A percentile compares a stretch with the other conserved stretches of the same genome.
Conservation (phyloP, 1,140 invertebrate genomes). For the Papilio machaon region DNA sequence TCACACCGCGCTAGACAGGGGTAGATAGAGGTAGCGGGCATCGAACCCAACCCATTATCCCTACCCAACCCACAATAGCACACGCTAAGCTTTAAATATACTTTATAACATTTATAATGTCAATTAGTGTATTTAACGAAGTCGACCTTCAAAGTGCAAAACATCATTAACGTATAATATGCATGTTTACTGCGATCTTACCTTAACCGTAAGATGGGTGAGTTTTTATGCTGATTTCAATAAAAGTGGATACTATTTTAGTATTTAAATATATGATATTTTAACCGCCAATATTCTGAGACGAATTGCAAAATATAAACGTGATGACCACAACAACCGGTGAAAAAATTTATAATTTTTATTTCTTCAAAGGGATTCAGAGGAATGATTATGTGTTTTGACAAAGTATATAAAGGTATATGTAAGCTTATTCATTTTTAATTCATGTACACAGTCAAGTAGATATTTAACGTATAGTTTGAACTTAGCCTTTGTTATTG, state of each 20-base stretch:
- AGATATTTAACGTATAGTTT: too few relatives aligned
- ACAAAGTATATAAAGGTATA: too few relatives aligned
- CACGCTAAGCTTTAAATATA: constrained; percentile 28
- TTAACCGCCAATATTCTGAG: too few relatives aligned
- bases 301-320: too few relatives aligned
- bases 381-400: too few relatives aligned
- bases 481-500: background rate
- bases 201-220: background rate
- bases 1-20: background rate
- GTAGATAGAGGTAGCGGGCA: background rate
- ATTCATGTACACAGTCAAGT: too few relatives aligned
- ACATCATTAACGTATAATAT: constrained; percentile 5
- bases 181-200: background rate
- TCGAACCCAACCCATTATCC: constrained; percentile 29
- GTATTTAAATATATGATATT: too few relatives aligned
- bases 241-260: background rate
- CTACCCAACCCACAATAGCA: constrained; percentile 19
- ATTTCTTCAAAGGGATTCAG: too few relatives aligned
- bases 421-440: too few relatives aligned
- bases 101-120: constrained; percentile 23
- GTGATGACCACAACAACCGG: too few relatives aligned
- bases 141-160: constrained; percentile 9
- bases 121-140: constrained; percentile 9
- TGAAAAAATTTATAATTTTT: too few relatives aligned
- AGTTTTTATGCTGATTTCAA: background rate